A percentile compares a stretch with the other conserved stretches of the same genome.
phyloP scores from a whole-genome alignment of 2,113 vertebrate species.

The Misgurnus anguillicaudatus region DNA sequence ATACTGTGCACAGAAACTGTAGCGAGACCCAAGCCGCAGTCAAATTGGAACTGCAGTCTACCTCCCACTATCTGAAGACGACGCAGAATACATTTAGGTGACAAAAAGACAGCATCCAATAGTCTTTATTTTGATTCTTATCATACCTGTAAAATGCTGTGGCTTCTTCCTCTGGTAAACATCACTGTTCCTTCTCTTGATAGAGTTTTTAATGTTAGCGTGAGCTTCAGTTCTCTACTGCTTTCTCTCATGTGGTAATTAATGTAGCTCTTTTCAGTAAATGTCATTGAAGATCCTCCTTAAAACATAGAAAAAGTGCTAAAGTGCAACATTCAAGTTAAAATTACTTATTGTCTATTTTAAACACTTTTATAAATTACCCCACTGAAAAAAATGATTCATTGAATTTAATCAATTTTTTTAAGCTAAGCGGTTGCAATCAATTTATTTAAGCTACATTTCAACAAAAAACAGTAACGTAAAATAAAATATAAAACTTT shows the following conservation, averaged over 20 bases:
- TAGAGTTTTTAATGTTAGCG: slow-evolving; percentile 78
- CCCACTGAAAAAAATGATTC: no score
- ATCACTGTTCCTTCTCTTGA: slow-evolving; percentile 80
- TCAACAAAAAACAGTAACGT: no score
- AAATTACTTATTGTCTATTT: no score
- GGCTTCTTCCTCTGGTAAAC: slow-evolving; percentile 82
- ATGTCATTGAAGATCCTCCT: slow-evolving; percentile 75
- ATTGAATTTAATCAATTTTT: no score
- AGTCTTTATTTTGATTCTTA: neutral
- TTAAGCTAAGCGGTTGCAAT: no score
- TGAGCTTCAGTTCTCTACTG: slow-evolving; percentile 80
- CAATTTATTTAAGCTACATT: no score
- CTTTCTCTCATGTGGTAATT: slow-evolving; percentile 81
- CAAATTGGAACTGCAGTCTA: slow-evolving; percentile 82
- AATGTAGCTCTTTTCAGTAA: slow-evolving; percentile 81
- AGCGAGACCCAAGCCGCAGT: slow-evolving; percentile 83
- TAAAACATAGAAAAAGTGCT: slow-evolving; percentile 22
- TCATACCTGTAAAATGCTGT: slow-evolving; percentile 81
- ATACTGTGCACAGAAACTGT: slow-evolving; percentile 84
- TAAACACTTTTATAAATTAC: no score
- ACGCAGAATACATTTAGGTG: neutral
- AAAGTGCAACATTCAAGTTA: neutral
- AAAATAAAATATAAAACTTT: no score
- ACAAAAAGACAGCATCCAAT: neutral
- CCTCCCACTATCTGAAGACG: slow-evolving; percentile 76